Evolutionary conservation across 2,113 vertebrate species (phyloP).

Genomic region (Phylloscopus whistleri): DNA sequence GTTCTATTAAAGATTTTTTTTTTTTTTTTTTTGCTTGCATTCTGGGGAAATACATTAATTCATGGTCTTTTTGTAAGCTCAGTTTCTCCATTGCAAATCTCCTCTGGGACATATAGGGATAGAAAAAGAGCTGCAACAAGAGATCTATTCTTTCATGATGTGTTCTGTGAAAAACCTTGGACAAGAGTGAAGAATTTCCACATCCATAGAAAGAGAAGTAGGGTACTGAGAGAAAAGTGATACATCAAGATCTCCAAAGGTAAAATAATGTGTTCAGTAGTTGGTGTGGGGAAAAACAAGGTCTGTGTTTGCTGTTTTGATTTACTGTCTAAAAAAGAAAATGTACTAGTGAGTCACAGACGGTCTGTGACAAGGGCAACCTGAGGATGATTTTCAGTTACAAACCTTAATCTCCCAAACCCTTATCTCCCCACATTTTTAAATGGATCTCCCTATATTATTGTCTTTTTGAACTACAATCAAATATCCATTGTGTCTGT

Average conservation of each 20-base stretch:
- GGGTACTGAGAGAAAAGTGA: background rate
- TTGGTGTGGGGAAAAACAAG: accelerated
- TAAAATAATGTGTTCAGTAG: background rate
- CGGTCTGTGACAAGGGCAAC: background rate
- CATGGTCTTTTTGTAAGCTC: background rate
- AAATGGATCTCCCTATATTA: background rate
- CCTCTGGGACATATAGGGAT: background rate
- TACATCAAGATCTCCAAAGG: background rate
- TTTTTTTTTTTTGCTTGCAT: background rate
- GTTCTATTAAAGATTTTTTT: background rate
- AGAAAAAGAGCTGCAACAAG: background rate
- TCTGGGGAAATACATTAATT: background rate
- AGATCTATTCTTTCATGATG: background rate
- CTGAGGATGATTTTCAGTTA: background rate
- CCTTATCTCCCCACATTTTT: background rate
- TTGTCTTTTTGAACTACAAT: background rate
- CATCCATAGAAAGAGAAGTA: background rate
- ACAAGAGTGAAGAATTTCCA: background rate
- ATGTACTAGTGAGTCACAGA: background rate
- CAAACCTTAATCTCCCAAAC: background rate
- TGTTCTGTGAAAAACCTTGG: background rate
- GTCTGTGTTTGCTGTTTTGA: accelerated
- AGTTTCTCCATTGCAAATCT: background rate
- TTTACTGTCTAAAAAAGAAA: background rate
- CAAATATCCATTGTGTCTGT: background rate